Base-by-base conservation (phyloP, 1,140 invertebrate genomes). In the Drosophila ananassae region DNA sequence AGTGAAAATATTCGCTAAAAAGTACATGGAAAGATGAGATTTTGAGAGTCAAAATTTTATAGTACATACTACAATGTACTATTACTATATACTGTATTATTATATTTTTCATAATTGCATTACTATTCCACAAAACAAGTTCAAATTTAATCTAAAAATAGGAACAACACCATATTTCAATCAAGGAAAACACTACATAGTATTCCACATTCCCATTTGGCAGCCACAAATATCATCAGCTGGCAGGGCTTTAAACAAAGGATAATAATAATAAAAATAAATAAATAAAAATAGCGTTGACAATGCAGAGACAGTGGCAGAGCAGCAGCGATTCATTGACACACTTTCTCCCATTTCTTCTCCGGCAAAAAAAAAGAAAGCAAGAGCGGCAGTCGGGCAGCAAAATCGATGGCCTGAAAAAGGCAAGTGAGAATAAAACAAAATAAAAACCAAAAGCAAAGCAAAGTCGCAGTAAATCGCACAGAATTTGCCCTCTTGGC, bases 361-460 rank as follows among this genome's bases (percentile, higher is more conserved):
- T 44, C 9, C 10, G 76, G 41, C 2, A 47, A 67, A 50, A 60
- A 46, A 39, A 60, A 75, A 68, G 54, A 41, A 68, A 68, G 51
- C 52, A 59, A 83, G 75, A 84, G 66, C 74, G 81, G 25, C 25
- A 28, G 25, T 74, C 54, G 79, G 76, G 68, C 75, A 63, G 63
- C 77, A 87, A 85, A 85, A 85, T 85, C 81, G 81, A 85, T 85
- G 81, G 82, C 81, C 81, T 85, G 68, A 87, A 85, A 85, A 87
- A 62, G 63, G 32, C 51, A 64, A 73, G 77, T 69, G 64, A 85
- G 60, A 81, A 87, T 85, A 85, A 85, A 85, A 66, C 62, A 80
- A 84, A 85, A 85, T 79, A 77, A 77, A 66, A 75, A 75, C 51
- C 57, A 34, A 78, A 81, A 77, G 61, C 73, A 85, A 81, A 81